Conservation (phyloP, 1,140 invertebrate species). For the Lepidotrigona ventralis region DNA sequence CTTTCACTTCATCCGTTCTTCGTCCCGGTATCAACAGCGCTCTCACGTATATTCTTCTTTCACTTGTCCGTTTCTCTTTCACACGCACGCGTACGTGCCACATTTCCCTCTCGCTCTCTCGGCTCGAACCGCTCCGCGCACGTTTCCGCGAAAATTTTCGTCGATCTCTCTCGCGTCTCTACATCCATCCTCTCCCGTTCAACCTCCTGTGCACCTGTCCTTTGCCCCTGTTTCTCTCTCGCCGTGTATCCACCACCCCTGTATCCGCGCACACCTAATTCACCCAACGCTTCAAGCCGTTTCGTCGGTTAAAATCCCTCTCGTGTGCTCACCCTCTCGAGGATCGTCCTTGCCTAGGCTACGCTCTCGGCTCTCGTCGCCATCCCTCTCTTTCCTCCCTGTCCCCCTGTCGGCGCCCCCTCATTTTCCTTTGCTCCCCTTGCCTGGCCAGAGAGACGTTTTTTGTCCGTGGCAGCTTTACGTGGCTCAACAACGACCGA, state of each 20-base stretch:
- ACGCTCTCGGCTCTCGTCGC: background rate
- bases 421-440: background rate
- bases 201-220: slow-evolving; percentile 19
- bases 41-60: background rate
- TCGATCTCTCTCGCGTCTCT: slow-evolving; percentile 4
- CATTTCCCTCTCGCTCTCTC: background rate
- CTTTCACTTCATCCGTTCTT: background rate
- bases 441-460: slow-evolving; percentile 14
- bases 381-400: background rate
- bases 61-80: background rate
- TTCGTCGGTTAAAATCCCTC: slow-evolving; percentile 20
- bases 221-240: background rate
- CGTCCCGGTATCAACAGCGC: background rate
- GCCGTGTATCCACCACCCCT: slow-evolving; percentile 13
- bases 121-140: slow-evolving; percentile 1
- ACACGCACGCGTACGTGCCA: slow-evolving; percentile 11
- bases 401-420: background rate
- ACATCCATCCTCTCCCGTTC: slow-evolving; percentile 15
- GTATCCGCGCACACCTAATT: background rate
- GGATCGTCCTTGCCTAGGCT: slow-evolving; percentile 50
- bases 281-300: slow-evolving; percentile 30
- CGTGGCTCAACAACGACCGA: slow-evolving; percentile 75
- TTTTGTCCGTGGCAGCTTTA: slow-evolving; percentile 38
- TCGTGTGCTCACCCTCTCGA: slow-evolving; percentile 40
- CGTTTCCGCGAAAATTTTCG: slow-evolving; percentile 17